phyloP scores from a whole-genome alignment of 1,140 invertebrate genomes.

The Thaumatotibia leucotreta region DNA sequence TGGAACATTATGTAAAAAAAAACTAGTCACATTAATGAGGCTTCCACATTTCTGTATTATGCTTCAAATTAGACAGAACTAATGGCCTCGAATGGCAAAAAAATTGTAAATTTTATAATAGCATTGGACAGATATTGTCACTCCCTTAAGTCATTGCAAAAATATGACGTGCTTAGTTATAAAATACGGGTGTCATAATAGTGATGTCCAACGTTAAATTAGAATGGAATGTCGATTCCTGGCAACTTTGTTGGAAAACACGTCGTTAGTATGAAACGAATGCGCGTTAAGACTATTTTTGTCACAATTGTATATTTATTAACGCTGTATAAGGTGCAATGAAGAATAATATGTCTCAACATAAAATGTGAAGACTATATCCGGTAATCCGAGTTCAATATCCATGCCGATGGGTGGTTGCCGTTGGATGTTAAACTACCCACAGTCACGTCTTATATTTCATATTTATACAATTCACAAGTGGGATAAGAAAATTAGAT shows the following conservation, averaged over 20 bases:
- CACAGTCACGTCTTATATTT: no score
- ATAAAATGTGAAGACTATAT: background rate
- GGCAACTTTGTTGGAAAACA: background rate
- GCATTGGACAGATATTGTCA: background rate
- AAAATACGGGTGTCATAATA: background rate
- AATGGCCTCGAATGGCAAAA: no score
- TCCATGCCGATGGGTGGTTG: background rate
- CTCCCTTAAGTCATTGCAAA: background rate
- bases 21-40: no score
- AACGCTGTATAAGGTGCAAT: background rate
- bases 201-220: background rate
- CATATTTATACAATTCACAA: no score
- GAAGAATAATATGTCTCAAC: background rate
- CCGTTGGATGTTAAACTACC: no score
- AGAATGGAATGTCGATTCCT: conserved; percentile 10
- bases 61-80: no score
- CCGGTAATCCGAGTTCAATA: background rate
- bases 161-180: background rate
- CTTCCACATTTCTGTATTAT: no score
- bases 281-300: background rate
- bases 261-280: conserved; percentile 5
- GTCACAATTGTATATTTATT: background rate
- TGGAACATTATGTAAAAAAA: no score
- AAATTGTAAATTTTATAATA: no score
- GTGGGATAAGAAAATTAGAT: no score